Conservation (phyloP, 2,113 vertebrate genomes). For the Fregetta grallaria region DNA sequence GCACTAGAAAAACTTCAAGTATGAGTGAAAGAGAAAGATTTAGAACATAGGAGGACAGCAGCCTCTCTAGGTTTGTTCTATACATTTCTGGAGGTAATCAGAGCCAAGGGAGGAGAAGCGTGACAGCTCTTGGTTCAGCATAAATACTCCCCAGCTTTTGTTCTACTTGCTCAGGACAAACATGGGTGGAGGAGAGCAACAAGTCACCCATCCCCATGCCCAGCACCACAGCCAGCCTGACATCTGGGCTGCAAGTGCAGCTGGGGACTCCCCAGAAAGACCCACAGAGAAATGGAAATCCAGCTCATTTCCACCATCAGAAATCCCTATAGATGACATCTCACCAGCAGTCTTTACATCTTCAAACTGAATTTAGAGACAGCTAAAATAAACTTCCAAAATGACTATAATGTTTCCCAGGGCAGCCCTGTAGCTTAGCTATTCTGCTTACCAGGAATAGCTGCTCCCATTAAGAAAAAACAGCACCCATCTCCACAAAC, state of each 20-base stretch:
- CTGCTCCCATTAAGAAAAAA: background rate
- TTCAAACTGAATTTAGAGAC: background rate
- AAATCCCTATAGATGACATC: background rate
- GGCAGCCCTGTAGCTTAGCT: no score
- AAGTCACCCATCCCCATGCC: background rate
- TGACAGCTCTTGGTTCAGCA: background rate
- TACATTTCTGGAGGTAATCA: background rate
- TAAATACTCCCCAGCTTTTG: background rate
- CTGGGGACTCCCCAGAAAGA: background rate
- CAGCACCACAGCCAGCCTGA: background rate
- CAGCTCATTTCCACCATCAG: background rate
- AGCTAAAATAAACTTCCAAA: background rate
- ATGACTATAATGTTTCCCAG: accelerated
- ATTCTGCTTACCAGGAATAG: background rate
- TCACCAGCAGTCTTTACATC: background rate
- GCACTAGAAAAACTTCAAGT: background rate
- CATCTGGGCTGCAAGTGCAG: accelerated
- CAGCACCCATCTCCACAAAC: background rate
- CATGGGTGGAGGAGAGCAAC: background rate
- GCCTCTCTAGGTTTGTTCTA: background rate
- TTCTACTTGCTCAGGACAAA: background rate
- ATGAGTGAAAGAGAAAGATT: background rate
- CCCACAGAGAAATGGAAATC: background rate
- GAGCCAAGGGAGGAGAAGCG: background rate
- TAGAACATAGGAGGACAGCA: background rate